These are phyloP conservation scores for Stegana nigrithorax DNA, from an alignment of 2,888 invertebrate genomes.

Conservation along the genomic window DNA sequence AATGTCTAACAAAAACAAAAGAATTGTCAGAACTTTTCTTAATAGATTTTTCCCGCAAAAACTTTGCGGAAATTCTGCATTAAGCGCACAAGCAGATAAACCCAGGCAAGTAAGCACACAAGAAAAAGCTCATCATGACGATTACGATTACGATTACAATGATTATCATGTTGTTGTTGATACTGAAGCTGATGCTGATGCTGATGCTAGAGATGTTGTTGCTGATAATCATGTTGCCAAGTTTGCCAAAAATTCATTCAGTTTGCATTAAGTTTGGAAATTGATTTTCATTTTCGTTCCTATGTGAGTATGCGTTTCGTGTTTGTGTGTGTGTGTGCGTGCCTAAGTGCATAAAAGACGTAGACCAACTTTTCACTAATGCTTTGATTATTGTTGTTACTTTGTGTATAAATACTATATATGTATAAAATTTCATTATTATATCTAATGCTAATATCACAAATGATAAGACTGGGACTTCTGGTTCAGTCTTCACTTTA, in stretches of 20 bases:
- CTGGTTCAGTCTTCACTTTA: no score
- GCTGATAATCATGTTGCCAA: no score
- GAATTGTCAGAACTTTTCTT: conserved; percentile 49
- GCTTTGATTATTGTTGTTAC: neutral
- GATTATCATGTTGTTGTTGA: no score
- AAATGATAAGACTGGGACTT: no score
- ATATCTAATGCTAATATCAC: no score
- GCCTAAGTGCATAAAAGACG: neutral
- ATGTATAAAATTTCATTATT: no score
- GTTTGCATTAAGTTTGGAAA: conserved; percentile 43
- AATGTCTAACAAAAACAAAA: conserved; percentile 2
- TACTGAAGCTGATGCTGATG: no score
- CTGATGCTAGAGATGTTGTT: no score
- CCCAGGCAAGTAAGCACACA: neutral
- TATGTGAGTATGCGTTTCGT: conserved; percentile 18
- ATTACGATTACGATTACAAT: no score
- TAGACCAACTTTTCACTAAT: neutral
- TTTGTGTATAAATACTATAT: no score
- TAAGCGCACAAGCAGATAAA: conserved; percentile 16
- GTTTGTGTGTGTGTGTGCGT: neutral
- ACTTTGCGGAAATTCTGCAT: conserved; percentile 38
- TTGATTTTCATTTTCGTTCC: conserved; percentile 48
- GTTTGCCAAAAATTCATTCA: conserved; percentile 35
- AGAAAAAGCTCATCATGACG: neutral
- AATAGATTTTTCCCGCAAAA: conserved; percentile 53